A percentile compares a stretch with the other conserved stretches of the same genome.
phyloP scores from a whole-genome alignment of 2,797 vertebrate species.

The Holocentrus rufus region DNA sequence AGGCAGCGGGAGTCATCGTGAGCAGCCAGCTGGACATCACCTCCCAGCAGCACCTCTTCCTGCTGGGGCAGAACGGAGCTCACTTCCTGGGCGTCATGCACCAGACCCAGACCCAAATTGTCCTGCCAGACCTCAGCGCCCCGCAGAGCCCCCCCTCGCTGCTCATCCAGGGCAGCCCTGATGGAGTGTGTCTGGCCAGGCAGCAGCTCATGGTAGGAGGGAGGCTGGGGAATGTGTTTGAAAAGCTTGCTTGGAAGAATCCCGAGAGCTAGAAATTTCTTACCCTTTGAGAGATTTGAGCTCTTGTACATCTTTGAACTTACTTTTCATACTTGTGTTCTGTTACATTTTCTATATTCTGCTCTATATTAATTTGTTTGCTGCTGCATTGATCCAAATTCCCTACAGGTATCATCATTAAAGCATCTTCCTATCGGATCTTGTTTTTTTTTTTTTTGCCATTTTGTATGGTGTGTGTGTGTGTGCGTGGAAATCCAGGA shows the following conservation, averaged over 20 bases:
- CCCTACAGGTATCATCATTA: not conserved
- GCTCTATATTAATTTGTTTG: not conserved
- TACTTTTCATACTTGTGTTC: not conserved
- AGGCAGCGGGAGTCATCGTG: slow-evolving; percentile 64
- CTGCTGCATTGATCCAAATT: not conserved
- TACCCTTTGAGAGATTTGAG: not conserved
- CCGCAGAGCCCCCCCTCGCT: slow-evolving; percentile 81
- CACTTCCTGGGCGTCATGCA: slow-evolving; percentile 86
- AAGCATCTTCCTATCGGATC: not conserved
- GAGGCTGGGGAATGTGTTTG: not conserved
- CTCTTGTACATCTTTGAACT: not conserved
- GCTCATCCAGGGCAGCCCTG: slow-evolving; percentile 83
- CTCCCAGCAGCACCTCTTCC: slow-evolving; percentile 85
- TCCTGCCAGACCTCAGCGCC: slow-evolving; percentile 83
- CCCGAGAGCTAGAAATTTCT: not conserved
- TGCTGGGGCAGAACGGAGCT: slow-evolving; percentile 84
- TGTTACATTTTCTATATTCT: not conserved
- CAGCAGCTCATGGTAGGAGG: slow-evolving; percentile 83
- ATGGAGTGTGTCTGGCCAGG: slow-evolving; percentile 83
- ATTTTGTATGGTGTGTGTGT: slow-evolving; percentile 21
- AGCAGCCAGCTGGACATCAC: slow-evolving; percentile 85
- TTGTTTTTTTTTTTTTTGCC: slow-evolving; percentile 26
- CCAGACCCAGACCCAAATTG: slow-evolving; percentile 86
- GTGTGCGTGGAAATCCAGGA: slow-evolving; percentile 68
- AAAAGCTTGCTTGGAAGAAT: not conserved